Evolutionary conservation across 2,113 vertebrate species (phyloP).

Genomic region (Neodon shergylaensis): DNA sequence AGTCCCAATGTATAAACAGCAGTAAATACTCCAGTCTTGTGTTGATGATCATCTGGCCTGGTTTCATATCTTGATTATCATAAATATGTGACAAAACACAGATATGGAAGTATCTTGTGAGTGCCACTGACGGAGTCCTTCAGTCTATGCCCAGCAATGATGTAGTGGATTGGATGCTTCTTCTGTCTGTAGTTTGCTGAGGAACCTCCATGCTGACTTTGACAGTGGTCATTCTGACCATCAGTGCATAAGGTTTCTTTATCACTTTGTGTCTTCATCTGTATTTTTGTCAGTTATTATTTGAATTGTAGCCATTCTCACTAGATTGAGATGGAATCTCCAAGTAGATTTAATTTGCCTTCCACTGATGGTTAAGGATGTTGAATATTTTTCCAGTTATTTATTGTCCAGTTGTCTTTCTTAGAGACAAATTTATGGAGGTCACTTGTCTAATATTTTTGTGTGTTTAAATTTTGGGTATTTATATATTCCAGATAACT

Average conservation of each 20-base stretch:
- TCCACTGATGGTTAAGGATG: not conserved
- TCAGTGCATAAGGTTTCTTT: not conserved
- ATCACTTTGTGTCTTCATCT: not conserved
- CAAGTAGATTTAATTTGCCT: not conserved
- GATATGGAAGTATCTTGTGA: not conserved
- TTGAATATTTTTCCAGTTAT: not conserved
- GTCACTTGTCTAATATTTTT: not conserved
- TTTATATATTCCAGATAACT: not conserved
- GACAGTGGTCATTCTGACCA: not conserved
- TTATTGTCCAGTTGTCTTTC: not conserved
- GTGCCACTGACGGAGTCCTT: not conserved
- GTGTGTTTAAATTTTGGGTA: not conserved
- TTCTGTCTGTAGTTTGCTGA: not conserved
- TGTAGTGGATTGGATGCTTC: not conserved
- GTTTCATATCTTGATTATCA: not conserved
- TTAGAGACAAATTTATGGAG: not conserved
- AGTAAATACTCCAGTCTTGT: not conserved
- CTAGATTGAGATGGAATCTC: not conserved
- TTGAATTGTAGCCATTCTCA: not conserved
- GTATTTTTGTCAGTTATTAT: not conserved
- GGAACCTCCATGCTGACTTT: not conserved
- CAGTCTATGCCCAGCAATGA: not conserved
- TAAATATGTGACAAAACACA: not conserved
- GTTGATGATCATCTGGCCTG: not conserved
- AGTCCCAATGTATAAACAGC: not conserved